Evolutionary conservation across 2,113 vertebrate genomes (phyloP), one percentile per base, ranked within the genome.

Genomic region (Phrynosoma platyrhinos): DNA sequence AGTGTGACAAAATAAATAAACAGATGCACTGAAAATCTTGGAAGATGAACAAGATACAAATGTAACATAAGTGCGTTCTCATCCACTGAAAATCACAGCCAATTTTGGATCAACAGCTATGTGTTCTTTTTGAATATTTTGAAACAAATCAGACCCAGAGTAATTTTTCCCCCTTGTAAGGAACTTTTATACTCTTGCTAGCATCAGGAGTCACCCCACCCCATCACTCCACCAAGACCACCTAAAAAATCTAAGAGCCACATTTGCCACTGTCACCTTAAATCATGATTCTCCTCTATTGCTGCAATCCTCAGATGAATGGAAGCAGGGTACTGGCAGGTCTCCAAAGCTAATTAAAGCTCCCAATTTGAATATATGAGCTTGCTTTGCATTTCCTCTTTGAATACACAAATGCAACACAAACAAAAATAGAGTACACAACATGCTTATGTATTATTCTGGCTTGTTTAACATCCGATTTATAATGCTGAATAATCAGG

Each of bases 301-400:
- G 52, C 75, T 91, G 84, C 36, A 93, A 88, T 87, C 93, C 58
- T 94, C 90, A 91, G 93, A 93, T 76, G 83, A 93, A 93, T 93
- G 83, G 91, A 95, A 94, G 82, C 77, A 85, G 83, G 74, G 85
- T 10, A 18, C 62, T 91, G 94, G 87, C 88, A 82, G 87, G 89
- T 93, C 30, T 94, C 89, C 83, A 93, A 88, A 93, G 93, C 92
- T 94, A 94, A 95, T 91, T 95, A 95, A 92, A 93, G 87, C 83
- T 92, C 85, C 90, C 79, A 14, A 92, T 91, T 95, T 94, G 79
- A 94, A 92, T 91, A 93, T 83, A 91, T 92, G 74, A 96, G 91
- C 90, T 95, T 88, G 76, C 76, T 94, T 93, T 90, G 92, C 90
- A 82, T 93, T 94, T 89, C 89, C 91, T 87, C 72, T 87, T 91